Evolutionary conservation across 2,888 invertebrate species (phyloP).

Genomic region (Lasius platythorax): DNA sequence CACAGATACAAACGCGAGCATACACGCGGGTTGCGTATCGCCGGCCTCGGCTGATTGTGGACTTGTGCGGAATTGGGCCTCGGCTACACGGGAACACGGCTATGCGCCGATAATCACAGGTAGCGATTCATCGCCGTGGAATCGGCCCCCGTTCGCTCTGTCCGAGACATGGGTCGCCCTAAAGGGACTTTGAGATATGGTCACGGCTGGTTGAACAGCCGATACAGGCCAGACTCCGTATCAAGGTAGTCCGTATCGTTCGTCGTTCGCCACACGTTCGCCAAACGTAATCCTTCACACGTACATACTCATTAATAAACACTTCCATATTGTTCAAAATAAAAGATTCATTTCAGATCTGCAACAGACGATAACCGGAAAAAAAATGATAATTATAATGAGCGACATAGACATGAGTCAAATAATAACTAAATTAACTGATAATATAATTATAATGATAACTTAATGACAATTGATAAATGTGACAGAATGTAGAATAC

Average conservation of each 20-base stretch:
- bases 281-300: constrained; percentile 32
- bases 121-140: constrained; percentile 83
- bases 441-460: background rate
- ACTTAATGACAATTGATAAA: background rate
- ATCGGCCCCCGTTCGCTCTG: constrained; percentile 78
- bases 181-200: constrained; percentile 79
- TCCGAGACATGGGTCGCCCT: constrained; percentile 76
- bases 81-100: constrained; percentile 76
- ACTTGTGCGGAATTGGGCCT: constrained; percentile 78
- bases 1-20: constrained; percentile 36
- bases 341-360: background rate
- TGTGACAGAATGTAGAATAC: background rate
- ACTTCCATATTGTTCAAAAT: background rate
- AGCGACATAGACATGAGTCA: background rate
- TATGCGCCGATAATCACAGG: constrained; percentile 84
- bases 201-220: constrained; percentile 70
- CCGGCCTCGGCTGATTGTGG: constrained; percentile 78
- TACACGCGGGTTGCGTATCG: constrained; percentile 68
- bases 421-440: background rate
- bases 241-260: constrained; percentile 20
- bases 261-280: constrained; percentile 15
- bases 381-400: background rate
- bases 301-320: constrained; percentile 15
- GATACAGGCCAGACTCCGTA: constrained; percentile 58
- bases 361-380: background rate